phyloP scores from a whole-genome alignment of 1,140 invertebrate genomes.

The Dendroctonus ponderosae region DNA sequence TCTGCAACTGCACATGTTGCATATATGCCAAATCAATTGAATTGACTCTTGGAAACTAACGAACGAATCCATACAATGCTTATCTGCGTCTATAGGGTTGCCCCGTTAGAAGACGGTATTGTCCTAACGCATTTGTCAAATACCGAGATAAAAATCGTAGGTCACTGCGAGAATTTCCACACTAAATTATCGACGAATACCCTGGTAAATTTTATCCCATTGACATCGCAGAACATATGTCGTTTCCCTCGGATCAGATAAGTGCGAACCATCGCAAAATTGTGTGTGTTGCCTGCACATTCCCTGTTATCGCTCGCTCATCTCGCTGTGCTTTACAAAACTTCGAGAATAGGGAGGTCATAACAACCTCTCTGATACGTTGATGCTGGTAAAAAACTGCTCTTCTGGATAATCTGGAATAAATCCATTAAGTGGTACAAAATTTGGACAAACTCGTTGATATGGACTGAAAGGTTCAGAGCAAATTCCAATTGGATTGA shows the following conservation, averaged over 20 bases:
- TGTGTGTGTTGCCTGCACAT: conserved; percentile 19
- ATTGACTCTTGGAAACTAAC: no score
- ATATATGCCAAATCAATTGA: no score
- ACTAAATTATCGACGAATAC: conserved; percentile 28
- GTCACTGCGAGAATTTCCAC: conserved; percentile 29
- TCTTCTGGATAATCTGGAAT: no score
- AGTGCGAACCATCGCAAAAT: conserved; percentile 27
- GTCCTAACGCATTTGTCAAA: conserved; percentile 23
- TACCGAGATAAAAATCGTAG: conserved; percentile 29
- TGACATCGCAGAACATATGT: conserved; percentile 32
- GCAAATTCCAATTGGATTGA: no score
- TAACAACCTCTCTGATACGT: background rate
- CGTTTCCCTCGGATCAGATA: conserved; percentile 27
- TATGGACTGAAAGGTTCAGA: no score
- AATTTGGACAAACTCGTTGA: no score
- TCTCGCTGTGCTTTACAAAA: conserved; percentile 9
- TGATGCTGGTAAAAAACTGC: background rate
- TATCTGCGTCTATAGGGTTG: background rate
- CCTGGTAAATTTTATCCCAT: conserved; percentile 32
- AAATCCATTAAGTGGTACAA: no score
- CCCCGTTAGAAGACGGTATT: conserved; percentile 17
- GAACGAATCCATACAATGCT: background rate
- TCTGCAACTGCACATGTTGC: no score
- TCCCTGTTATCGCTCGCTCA: conserved; percentile 13
- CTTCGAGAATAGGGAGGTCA: conserved; percentile 10